Base-by-base conservation (phyloP, 2,113 vertebrate genomes). In the Archocentrus centrarchus region DNA sequence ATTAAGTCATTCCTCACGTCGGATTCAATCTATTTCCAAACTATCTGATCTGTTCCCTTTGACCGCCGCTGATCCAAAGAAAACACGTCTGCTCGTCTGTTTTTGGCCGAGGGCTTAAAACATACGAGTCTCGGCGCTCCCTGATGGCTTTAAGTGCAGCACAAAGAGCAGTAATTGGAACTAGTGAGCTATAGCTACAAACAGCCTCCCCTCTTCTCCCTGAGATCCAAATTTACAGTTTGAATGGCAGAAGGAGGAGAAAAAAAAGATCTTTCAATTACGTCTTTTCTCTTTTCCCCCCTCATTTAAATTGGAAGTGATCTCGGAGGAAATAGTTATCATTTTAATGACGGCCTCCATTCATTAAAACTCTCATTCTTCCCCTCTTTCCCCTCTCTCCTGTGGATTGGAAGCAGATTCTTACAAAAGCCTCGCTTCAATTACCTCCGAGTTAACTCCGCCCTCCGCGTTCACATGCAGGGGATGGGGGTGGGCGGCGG, bases 251-350 rank as follows among this genome's bases (percentile, higher is more conserved):
- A 82, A 90, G 59, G 61, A 78, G 78, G 88, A 92, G 88, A 27
- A 90, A 73, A 70, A 86, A 92, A 93, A 90, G 91, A 95, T 94
- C 93, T 95, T 95, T 96, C 93, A 95, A 95, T 95, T 94, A 95
- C 57, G 77, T 80, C 85, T 91, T 92, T 93, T 85, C 81, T 91
- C 83, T 87, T 79, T 80, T 81, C 61, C 81, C 79, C 70, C 50
- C 61, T 75, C 93, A 93, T 95, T 96, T 94, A 95, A 95, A 95
- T 95, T 94, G 94, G 93, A 94, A 90, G 83, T 92, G 93, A 94
- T 95, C 95, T 96, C 95, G 3, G 89, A 94, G 95, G 95, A 95
- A 95, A 95, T 92, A 92, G 94, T 94, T 95, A 94, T 95, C 92
- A 93, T 95, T 95, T 94, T 96, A 96, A 96, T 94, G 95, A 94